These are phyloP conservation scores for Aptenodytes forsteri DNA, from an alignment of 2,113 vertebrate species.

Conservation along the genomic window DNA sequence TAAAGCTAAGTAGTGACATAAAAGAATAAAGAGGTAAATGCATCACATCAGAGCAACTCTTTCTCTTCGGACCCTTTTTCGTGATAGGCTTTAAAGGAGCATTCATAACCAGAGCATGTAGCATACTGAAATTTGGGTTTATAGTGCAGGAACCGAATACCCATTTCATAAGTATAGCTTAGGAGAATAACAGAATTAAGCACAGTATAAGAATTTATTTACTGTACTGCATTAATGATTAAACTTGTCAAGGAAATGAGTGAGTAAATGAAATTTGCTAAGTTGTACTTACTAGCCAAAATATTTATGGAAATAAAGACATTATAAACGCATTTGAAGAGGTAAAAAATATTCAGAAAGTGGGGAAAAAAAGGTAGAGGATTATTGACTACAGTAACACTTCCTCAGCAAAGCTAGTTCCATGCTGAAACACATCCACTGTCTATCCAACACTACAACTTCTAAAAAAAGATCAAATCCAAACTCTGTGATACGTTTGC, in stretches of 20 bases:
- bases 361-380: not conserved
- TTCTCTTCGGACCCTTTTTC: not conserved
- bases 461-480: not conserved
- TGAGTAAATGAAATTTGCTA: not conserved
- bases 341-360: not conserved
- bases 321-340: not conserved
- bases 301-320: not conserved
- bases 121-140: not conserved
- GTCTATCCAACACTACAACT: not conserved
- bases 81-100: not conserved
- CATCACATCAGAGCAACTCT: not conserved
- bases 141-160: not conserved
- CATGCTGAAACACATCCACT: not conserved
- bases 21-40: not conserved
- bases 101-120: not conserved
- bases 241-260: not conserved
- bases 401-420: not conserved
- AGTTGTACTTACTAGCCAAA: not conserved
- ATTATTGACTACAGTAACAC: not conserved
- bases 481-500: not conserved
- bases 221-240: not conserved
- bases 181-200: not conserved
- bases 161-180: not conserved
- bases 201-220: not conserved
- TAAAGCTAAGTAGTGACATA: not conserved